phyloP scores from a whole-genome alignment of 2,797 vertebrate species.

The Borostomias antarcticus region DNA sequence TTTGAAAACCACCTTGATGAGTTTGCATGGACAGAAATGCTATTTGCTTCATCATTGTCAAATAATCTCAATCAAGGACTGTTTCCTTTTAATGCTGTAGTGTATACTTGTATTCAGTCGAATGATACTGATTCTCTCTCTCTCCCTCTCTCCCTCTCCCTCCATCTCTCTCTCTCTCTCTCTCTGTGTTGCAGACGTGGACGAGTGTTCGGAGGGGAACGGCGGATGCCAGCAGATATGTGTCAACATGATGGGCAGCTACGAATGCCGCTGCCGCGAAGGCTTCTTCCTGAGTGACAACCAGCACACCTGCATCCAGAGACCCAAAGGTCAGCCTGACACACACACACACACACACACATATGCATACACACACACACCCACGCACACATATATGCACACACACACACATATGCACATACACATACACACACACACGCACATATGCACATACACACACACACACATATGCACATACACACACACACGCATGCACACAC shows the following conservation, averaged over 20 bases:
- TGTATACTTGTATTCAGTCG: slow-evolving; percentile 38
- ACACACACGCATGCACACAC: too few species aligned
- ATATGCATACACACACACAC: slow-evolving; percentile 9
- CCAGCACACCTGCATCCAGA: slow-evolving; percentile 98
- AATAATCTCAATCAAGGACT: too few species aligned
- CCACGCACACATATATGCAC: not conserved
- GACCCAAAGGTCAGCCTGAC: slow-evolving; percentile 87
- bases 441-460: not conserved
- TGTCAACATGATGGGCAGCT: slow-evolving; percentile 99
- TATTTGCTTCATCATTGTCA: too few species aligned
- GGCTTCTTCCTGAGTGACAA: slow-evolving; percentile 99
- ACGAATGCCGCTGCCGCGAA: slow-evolving; percentile 94
- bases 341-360: not conserved
- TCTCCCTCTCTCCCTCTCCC: too few species aligned
- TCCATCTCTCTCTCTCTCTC: slow-evolving; percentile 28
- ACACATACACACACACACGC: not conserved
- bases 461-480: not conserved
- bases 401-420: slow-evolving; percentile 6
- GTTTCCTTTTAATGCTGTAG: too few species aligned
- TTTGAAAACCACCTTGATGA: too few species aligned
- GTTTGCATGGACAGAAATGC: too few species aligned
- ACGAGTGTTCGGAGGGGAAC: slow-evolving; percentile 94
- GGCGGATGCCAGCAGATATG: slow-evolving; percentile 97
- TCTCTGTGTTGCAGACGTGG: slow-evolving; percentile 83
- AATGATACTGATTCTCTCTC: too few species aligned